Base-by-base conservation (phyloP, 1,140 invertebrate genomes). In the Onthophagus taurus region DNA sequence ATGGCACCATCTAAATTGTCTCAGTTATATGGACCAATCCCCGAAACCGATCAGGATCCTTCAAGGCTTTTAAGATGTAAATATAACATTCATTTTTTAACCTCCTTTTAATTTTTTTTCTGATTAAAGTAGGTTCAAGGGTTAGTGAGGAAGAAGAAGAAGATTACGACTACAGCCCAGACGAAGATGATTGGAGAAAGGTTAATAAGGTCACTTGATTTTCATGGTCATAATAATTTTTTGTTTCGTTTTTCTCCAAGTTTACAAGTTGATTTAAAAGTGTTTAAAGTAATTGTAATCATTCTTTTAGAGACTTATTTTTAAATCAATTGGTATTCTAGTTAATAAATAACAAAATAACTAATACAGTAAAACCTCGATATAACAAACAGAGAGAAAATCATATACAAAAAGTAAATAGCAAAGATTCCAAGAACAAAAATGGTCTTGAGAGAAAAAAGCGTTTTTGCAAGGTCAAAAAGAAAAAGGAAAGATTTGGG, bases 181-280 rank as follows among this genome's bases (percentile, higher is more conserved):
- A 84, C 49, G 81, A 85, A 59, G 81, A 82, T 56, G 83, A 85
- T 45, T 78, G 79, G 70, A 80, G 83, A 56, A 81, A 82, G 42
- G 65, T 69, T 50, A 51, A 52, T 53, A 52, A 64, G 52, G 52
- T 57, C 52, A 54, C 50, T 50, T 44, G 29, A 20, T 26, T 39
- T 50, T 35, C 45, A 45, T 49, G 45, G 19, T 48, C 36, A 51
- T 50, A 50, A 5, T 7, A 8, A 33, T 33, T 33, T 33, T 33
- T 33, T 33, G 5, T 11, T 16, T 13, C 6, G 6, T 16, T 11
- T n/a, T 7, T 7, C n/a, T 26, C 23, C 6, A 26, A 26, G n/a
- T 23, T 7, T 38, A 23, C 17, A 38, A 21, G 14, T 18, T 38
- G 8, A 18, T 17, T 18, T n/a, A 38, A 12, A 18, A 9, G 19